Evolutionary conservation across 2,113 vertebrate genomes (phyloP), one percentile per base, ranked within the genome.

Genomic region (Tyto alba): DNA sequence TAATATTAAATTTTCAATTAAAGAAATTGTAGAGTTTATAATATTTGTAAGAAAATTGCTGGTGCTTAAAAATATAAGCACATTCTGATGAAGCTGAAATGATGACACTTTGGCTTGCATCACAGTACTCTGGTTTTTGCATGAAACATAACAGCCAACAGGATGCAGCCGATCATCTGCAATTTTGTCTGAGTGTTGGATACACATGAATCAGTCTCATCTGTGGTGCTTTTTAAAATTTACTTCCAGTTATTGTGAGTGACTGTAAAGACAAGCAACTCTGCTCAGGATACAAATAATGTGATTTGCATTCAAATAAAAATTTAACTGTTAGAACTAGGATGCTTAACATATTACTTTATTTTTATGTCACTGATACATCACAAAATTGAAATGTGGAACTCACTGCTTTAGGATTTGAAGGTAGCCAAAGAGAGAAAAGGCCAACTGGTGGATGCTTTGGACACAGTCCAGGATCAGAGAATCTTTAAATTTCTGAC

Each of bases 261-360:
- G 50, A 80, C 52, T 82, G 50, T 41, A 60, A 89, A 71, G 43
- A 91, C 79, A 89, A 85, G 77, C 50, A 81, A 43, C 53, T 48
- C 56, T 75, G 75, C 43, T 86, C 68, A 95, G 90, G 76, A 89
- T 63, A 95, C 72, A 95, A 91, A 95, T 89, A 85, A 88, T 93
- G 47, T 77, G 59, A 95, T 96, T 96, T 91, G 72, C 82, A 93
- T 93, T 75, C 85, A 93, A 87, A 95, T 90, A 89, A 89, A 79
- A 86, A 63, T 57, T 80, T 55, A 85, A 95, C 76, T 71, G 79
- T 85, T 79, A 89, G 74, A 85, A 77, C 22, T 50, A 92, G 79
- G 64, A 82, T 85, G 74, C 55, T 93, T 16, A 55, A 53, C 19
- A 26, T 82, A 96, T 71, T 78, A 93, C 60, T 90, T 92, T 18